These are phyloP conservation scores for Gandaritis pyraliata DNA, from an alignment of 2,888 invertebrate species.

Conservation along the genomic window DNA sequence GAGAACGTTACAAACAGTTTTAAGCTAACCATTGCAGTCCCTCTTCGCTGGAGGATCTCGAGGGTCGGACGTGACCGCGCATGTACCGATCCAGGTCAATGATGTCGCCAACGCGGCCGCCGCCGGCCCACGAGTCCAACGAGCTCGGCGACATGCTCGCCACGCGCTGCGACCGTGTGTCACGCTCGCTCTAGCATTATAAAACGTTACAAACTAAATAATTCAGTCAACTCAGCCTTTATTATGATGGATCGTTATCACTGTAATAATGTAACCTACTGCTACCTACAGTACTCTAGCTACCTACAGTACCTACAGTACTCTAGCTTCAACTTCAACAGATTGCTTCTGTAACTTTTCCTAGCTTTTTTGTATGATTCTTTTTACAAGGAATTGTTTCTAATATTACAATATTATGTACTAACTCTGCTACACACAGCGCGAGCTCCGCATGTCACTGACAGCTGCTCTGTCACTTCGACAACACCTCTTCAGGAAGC, in stretches of 20 bases:
- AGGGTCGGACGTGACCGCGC: constrained; percentile 61
- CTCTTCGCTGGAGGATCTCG: constrained; percentile 36
- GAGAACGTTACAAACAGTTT: too few relatives aligned
- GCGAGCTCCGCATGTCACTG: constrained; percentile 14
- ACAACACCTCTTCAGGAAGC: too few relatives aligned
- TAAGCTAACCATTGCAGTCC: constrained; percentile 24
- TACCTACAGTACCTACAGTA: neutral
- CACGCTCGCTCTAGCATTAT: too few relatives aligned
- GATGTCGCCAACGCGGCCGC: constrained; percentile 56
- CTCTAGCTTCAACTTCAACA: too few relatives aligned
- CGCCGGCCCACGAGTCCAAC: constrained; percentile 49
- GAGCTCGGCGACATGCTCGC: constrained; percentile 31
- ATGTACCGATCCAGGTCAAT: constrained; percentile 75
- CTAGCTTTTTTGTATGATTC: too few relatives aligned
- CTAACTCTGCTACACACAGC: neutral
- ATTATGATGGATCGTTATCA: too few relatives aligned
- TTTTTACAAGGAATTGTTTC: too few relatives aligned
- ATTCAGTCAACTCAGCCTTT: too few relatives aligned
- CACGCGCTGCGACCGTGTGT: constrained; percentile 24
- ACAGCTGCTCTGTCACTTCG: neutral
- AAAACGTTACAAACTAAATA: neutral
- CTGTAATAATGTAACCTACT: too few relatives aligned
- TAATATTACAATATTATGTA: too few relatives aligned
- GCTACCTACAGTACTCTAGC: neutral
- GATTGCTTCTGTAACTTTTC: too few relatives aligned